Evolutionary conservation across 1,140 invertebrate genomes (phyloP), one percentile per base, ranked within the genome.

Genomic region (Drosophila mojavensis): DNA sequence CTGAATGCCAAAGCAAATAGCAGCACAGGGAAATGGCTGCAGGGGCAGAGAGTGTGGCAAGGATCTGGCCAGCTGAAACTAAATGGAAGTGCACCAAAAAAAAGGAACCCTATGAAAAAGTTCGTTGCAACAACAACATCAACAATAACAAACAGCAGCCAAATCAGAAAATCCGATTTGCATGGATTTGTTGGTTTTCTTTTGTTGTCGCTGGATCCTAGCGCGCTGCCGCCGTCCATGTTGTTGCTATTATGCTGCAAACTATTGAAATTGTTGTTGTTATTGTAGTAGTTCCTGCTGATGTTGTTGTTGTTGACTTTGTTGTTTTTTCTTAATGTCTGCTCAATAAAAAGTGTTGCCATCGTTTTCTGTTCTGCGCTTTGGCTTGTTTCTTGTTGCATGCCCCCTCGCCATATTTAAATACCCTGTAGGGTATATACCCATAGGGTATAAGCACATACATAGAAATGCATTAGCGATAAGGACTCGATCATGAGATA

Each of bases 141-240:
- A 30, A 60, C 20, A 33, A 53, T 33, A 54, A 61, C 39, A 17
- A 51, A 55, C 54, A 70, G 65, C 79, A 84, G 69, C 80, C 78
- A 89, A 89, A 89, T 89, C 81, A 89, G 63, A 90, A 89, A 90
- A 90, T 90, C 85, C 85, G 85, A 90, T 90, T 90, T 90, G 85
- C 85, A 90, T 90, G 86, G 85, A 90, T 89, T 89, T 89, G 84
- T 90, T 90, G 84, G 85, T 78, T 89, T 89, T 84, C 85, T 90
- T 85, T 89, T 90, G 85, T 85, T 85, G 81, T 78, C 78, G 67
- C 67, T 78, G 81, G 78, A 88, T 89, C 71, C 85, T 90, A 90
- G 85, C 75, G 13, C 78, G 79, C 80, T 88, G 77, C 80, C 58
- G 60, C 47, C 58, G 81, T 78, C 84, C 75, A 81, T 85, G 80